A percentile compares a stretch with the other conserved stretches of the same genome.
These are phyloP conservation scores for Ptychodera flava DNA, from an alignment of 35 echinoderm and acorn worm genomes.

Conservation along the genomic window DNA sequence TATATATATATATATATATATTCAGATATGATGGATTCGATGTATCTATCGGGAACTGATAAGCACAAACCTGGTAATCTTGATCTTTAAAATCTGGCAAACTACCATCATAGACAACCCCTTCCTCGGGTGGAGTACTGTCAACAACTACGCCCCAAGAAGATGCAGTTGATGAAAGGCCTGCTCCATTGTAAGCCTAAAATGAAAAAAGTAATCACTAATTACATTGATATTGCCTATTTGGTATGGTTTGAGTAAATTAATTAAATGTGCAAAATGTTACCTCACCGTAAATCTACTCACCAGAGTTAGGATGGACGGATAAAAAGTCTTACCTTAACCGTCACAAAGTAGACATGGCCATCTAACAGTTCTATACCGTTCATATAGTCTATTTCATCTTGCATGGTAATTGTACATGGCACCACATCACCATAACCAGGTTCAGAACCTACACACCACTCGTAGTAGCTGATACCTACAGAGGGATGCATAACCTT, in stretches of 20 bases:
- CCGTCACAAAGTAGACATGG: neutral
- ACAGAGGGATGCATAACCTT: neutral
- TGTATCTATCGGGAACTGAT: no score
- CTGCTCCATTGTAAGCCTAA: constrained; percentile 20
- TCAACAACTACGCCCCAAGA: constrained; percentile 23
- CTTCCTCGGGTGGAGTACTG: constrained; percentile 10
- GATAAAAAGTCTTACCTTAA: neutral
- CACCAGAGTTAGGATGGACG: no score
- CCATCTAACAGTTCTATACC: neutral
- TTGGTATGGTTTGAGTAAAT: no score
- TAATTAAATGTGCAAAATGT: no score
- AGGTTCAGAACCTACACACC: constrained; percentile 29
- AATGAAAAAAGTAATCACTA: neutral
- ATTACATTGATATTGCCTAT: no score
- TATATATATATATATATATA: no score
- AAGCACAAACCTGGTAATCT: constrained; percentile 12
- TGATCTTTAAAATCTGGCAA: neutral
- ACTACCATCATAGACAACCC: constrained; percentile 17
- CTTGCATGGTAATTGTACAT: neutral
- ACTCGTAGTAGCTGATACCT: constrained; percentile 18
- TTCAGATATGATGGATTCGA: no score
- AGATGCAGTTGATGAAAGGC: constrained; percentile 3
- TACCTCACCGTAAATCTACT: no score
- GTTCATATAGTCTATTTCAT: neutral
- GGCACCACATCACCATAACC: constrained; percentile 30